A percentile compares a stretch with the other conserved stretches of the same genome.
Conservation (phyloP, 2,888 invertebrate species). For the Yponomeuta malinellus region DNA sequence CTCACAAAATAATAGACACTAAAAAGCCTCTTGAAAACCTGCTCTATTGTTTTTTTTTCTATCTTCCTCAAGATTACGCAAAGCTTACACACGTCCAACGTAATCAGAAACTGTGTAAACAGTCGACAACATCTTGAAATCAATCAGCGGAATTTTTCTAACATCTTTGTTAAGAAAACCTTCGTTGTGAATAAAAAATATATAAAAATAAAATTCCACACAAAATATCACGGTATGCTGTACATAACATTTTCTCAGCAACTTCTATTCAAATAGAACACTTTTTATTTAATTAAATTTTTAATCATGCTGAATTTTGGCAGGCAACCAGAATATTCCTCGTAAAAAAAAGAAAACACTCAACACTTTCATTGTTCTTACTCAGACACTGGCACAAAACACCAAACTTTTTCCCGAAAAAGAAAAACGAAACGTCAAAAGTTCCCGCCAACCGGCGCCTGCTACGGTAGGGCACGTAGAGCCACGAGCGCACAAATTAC, state of each 20-base stretch:
- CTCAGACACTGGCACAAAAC: not conserved
- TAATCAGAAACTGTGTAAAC: slow-evolving; percentile 1
- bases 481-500: slow-evolving; percentile 58
- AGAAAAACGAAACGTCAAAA: not conserved
- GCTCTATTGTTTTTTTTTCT: not conserved
- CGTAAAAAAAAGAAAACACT: too few relatives aligned
- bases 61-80: not conserved
- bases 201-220: not conserved
- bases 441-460: slow-evolving; percentile 26
- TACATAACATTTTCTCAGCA: too few relatives aligned
- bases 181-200: not conserved
- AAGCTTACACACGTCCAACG: not conserved
- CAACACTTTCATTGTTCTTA: too few relatives aligned
- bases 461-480: slow-evolving; percentile 56
- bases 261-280: too few relatives aligned
- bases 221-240: not conserved
- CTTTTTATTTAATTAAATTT: too few relatives aligned
- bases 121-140: not conserved
- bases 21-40: slow-evolving; percentile 1
- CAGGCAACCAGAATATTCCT: too few relatives aligned
- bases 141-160: not conserved
- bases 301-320: too few relatives aligned
- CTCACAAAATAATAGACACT: not conserved
- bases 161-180: not conserved
- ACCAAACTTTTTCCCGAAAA: slow-evolving; percentile 4